Percentiles rank a stretch among this genome's conserved stretches.
These are phyloP conservation scores for Lepetodrilus schrolli DNA, from an alignment of 2,888 invertebrate genomes.

Conservation along the genomic window DNA sequence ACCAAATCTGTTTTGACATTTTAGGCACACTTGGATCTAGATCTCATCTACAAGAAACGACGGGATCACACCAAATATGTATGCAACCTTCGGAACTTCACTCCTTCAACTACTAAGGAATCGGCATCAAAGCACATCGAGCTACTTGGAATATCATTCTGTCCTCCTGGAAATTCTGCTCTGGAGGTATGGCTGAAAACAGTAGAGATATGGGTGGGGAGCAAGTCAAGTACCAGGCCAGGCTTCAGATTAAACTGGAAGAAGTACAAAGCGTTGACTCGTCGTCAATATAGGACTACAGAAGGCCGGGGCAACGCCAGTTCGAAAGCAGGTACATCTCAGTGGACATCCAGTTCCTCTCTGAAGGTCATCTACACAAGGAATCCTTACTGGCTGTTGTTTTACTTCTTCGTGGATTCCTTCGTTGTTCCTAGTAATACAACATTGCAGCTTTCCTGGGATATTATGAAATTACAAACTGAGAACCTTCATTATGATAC, in stretches of 20 bases:
- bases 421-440: neutral
- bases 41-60: neutral
- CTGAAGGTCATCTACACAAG: neutral
- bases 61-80: neutral
- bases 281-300: neutral
- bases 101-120: neutral
- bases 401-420: neutral
- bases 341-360: neutral
- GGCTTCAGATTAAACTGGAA: neutral
- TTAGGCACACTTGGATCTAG: too few species aligned
- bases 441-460: neutral
- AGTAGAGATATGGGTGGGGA: neutral
- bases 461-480: neutral
- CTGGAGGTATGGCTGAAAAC: neutral
- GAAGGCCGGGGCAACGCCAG: neutral
- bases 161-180: neutral
- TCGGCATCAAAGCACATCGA: neutral
- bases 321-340: neutral
- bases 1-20: too few species aligned
- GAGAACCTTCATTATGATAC: neutral
- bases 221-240: neutral
- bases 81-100: neutral
- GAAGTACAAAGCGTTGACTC: neutral
- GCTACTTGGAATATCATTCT: neutral
- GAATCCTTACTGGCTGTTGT: constrained; percentile 2